Percentiles rank a stretch among this genome's conserved stretches.
phyloP scores from a whole-genome alignment of 2,113 vertebrate species.

The Sapayoa aenigma region DNA sequence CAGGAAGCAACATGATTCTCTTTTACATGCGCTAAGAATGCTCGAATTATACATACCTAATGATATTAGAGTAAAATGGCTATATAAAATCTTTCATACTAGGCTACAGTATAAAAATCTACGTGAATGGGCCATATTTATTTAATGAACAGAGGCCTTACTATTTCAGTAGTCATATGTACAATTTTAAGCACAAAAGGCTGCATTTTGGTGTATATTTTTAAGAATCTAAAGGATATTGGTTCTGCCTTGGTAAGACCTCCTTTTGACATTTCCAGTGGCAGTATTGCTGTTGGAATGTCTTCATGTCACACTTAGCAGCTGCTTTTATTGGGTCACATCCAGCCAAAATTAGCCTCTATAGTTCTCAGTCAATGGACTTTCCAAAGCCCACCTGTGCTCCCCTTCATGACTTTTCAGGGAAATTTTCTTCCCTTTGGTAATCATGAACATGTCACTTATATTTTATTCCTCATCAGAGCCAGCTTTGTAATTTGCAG shows the following conservation, averaged over 20 bases:
- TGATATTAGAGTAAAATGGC: constrained; percentile 5
- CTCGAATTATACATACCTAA: background rate
- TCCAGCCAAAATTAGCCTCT: constrained; percentile 61
- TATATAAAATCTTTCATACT: constrained; percentile 43
- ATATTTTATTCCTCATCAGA: constrained; percentile 45
- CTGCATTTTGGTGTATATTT: constrained; percentile 60
- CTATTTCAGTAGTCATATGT: constrained; percentile 35
- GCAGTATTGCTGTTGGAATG: constrained; percentile 60
- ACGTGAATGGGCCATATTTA: constrained; percentile 54
- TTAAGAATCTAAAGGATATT: constrained; percentile 58
- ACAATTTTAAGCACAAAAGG: constrained; percentile 60
- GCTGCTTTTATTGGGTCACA: constrained; percentile 46
- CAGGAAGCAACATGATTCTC: background rate
- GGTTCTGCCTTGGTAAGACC: constrained; percentile 50
- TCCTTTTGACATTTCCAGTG: constrained; percentile 58
- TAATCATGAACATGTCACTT: constrained; percentile 38
- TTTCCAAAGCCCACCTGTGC: constrained; percentile 54
- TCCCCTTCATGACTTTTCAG: constrained; percentile 38
- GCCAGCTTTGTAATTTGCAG: constrained; percentile 30
- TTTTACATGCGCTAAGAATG: background rate
- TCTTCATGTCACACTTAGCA: constrained; percentile 65
- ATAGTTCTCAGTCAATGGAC: constrained; percentile 38
- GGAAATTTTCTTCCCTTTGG: constrained; percentile 41
- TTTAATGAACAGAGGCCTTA: constrained; percentile 60
- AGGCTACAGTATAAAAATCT: constrained; percentile 32